A percentile compares a stretch with the other conserved stretches of the same genome.
phyloP scores from a whole-genome alignment of 2,113 vertebrate species.

The Rhadina sibilatrix region DNA sequence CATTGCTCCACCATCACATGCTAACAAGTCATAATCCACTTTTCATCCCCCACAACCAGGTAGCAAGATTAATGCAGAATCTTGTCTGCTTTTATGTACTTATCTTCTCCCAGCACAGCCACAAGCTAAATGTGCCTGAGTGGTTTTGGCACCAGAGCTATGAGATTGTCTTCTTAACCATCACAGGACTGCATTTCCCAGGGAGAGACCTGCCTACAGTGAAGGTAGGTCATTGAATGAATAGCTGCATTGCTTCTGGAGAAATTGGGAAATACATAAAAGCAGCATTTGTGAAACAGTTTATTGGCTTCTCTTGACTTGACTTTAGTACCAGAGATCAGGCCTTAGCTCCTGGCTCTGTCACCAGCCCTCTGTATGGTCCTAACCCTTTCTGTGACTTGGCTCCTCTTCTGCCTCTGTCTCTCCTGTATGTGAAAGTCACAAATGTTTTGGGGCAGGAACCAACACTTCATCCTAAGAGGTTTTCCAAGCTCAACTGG shows the following conservation, averaged over 20 bases:
- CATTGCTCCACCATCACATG: not conserved
- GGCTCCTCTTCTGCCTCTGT: not conserved
- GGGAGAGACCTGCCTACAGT: not conserved
- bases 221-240: not conserved
- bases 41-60: not conserved
- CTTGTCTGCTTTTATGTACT: not conserved
- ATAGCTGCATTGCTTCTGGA: not conserved
- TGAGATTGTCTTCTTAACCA: not conserved
- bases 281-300: not conserved
- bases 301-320: not conserved
- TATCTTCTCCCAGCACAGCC: not conserved
- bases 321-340: not conserved
- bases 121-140: not conserved
- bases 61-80: not conserved
- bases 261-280: not conserved
- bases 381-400: not conserved
- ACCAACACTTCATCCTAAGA: not conserved
- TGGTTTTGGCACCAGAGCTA: not conserved
- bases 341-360: not conserved
- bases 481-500: not conserved
- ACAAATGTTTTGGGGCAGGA: not conserved
- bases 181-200: not conserved
- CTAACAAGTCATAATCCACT: not conserved
- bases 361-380: accelerated
- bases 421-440: not conserved